Conservation (phyloP, 2,797 vertebrate genomes). For the Gymnoscopelus braueri region DNA sequence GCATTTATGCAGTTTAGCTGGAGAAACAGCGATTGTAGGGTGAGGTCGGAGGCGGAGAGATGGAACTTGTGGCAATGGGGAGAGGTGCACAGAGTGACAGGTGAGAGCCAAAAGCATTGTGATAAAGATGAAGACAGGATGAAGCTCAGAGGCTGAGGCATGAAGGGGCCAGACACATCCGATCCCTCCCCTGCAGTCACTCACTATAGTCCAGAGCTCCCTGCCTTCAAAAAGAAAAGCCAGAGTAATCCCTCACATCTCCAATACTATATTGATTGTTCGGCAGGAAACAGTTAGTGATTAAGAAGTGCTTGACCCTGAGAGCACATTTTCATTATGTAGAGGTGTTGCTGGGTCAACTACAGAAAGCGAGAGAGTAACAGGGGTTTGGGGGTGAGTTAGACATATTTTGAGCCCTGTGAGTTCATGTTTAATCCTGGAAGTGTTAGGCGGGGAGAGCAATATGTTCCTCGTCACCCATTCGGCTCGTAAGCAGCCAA, state of each 20-base stretch:
- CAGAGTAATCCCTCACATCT: neutral
- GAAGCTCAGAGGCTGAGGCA: slow-evolving; percentile 41
- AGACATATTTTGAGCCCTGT: no score
- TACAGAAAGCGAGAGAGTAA: slow-evolving; percentile 5
- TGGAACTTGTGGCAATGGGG: neutral
- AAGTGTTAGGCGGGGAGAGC: slow-evolving; percentile 66
- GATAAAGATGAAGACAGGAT: slow-evolving; percentile 59
- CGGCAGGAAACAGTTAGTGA: slow-evolving; percentile 45
- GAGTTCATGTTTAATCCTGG: slow-evolving; percentile 78
- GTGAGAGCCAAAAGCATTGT: slow-evolving; percentile 49
- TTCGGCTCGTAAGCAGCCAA: slow-evolving; percentile 70
- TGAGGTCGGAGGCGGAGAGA: slow-evolving; percentile 15
- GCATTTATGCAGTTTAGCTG: slow-evolving; percentile 36
- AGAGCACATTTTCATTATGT: slow-evolving; percentile 55
- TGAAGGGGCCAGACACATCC: slow-evolving; percentile 39
- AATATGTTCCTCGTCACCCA: slow-evolving; percentile 79
- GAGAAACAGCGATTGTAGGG: slow-evolving; percentile 22
- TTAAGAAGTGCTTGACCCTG: slow-evolving; percentile 57
- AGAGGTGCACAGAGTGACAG: no score
- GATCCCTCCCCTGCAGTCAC: slow-evolving; percentile 8
- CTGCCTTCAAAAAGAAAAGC: slow-evolving; percentile 29
- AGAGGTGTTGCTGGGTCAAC: slow-evolving; percentile 41
- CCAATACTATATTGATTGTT: slow-evolving; percentile 41
- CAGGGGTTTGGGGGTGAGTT: no score
- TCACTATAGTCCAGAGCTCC: slow-evolving; percentile 28